Base-by-base conservation (phyloP, 2,797 vertebrate genomes). In the Karalla daura region DNA sequence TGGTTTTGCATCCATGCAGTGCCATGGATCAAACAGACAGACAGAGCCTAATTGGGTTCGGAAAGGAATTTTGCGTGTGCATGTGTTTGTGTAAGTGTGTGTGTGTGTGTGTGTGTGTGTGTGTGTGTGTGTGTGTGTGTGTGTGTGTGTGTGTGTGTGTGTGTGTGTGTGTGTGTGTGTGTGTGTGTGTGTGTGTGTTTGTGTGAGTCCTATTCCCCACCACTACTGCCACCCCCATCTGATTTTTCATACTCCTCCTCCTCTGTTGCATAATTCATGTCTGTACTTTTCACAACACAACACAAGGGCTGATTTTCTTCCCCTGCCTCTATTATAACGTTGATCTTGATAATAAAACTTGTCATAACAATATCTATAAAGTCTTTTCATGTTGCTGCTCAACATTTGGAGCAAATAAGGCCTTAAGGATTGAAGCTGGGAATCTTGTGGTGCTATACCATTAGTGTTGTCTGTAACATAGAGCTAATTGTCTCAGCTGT, bases 11-110 rank as follows among this genome's bases (percentile, higher is more conserved):
- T 81, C 66, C 63, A 81, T 77, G 73, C 83, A 41, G 56, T 73
- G 39, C 74, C 47, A 75, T 81, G 80, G 78, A 87, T 90, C 86
- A 89, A 78, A 88, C 58, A 85, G 79, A 89, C 76, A 80, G 32
- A 74, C 78, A 77, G 45, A 74, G 61, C 68, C 76, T 90, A 90
- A 92, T 90, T 92, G 83, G 84, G 81, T 85, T 86, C 30, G 32
- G 64, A 88, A 85, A 81, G 32, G 62, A 76, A 64, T 77, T 58
- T 37, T 50, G 33, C 15, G 30, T 10, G 35, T 36, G 35, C n/a
- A 15, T n/a, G 11, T 35, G 33, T 35, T 14, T 37, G 15, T 15
- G 5, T 37, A n/a, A 13, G 14, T 10, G 6, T 35, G 12, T 13
- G 5, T 14, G 7, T 12, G n/a, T n/a, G n/a, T n/a, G n/a, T n/a